Evolutionary conservation across 1,140 invertebrate genomes (phyloP).

Genomic region (Meteorus sp.): DNA sequence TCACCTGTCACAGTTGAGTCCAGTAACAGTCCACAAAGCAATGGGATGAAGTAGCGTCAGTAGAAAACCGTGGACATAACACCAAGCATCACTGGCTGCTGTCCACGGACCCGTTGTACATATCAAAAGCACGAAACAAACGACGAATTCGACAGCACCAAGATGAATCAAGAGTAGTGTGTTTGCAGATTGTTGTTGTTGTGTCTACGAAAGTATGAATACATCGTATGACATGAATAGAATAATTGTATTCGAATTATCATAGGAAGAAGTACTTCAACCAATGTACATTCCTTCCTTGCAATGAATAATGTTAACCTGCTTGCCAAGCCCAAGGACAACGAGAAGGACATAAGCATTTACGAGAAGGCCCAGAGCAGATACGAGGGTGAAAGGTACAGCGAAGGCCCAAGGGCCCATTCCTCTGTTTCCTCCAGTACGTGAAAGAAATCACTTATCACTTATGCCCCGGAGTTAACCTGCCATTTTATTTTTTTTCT

Average conservation of each 20-base stretch:
- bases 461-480: too few species aligned
- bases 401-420: conserved; percentile 63
- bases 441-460: background rate
- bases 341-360: conserved; percentile 64
- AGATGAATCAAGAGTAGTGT: conserved; percentile 70
- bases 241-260: too few species aligned
- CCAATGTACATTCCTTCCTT: conserved; percentile 7
- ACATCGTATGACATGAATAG: too few species aligned
- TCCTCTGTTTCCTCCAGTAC: conserved; percentile 37
- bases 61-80: conserved; percentile 67
- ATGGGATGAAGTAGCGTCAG: conserved; percentile 73
- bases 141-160: conserved; percentile 67
- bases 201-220: too few species aligned
- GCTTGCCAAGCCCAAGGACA: conserved; percentile 54
- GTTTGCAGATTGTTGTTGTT: conserved; percentile 64
- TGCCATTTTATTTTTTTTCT: too few species aligned
- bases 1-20: conserved; percentile 73
- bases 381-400: conserved; percentile 63
- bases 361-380: conserved; percentile 63
- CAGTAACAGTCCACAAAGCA: conserved; percentile 77
- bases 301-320: conserved; percentile 31
- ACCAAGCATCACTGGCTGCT: conserved; percentile 60
- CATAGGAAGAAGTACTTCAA: conserved; percentile 18
- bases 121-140: conserved; percentile 65
- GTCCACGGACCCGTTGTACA: conserved; percentile 59